These are phyloP conservation scores for Coreius guichenoti DNA, from an alignment of 2,797 vertebrate genomes.

Conservation along the genomic window DNA sequence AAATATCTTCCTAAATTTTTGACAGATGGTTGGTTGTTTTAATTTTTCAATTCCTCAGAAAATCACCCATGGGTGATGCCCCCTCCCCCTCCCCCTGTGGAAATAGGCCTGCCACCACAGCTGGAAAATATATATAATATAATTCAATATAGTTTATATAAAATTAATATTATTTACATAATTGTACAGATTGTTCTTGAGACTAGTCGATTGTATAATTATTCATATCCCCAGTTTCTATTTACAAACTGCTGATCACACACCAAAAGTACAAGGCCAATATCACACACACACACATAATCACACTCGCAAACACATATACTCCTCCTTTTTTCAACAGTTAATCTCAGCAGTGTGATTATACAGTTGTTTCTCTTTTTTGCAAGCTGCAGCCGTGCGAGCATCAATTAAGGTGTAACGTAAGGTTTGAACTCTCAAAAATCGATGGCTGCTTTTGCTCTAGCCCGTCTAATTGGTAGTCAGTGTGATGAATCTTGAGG, in stretches of 20 bases:
- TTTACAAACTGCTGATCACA: not conserved
- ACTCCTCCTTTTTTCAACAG: constrained; percentile 15
- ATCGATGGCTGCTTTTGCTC: constrained; percentile 70
- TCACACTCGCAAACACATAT: not conserved
- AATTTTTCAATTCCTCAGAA: too few species aligned
- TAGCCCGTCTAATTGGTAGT: constrained; percentile 55
- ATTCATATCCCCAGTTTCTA: not conserved
- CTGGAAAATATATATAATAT: too few species aligned
- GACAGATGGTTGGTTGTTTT: too few species aligned
- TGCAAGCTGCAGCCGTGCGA: constrained; percentile 39
- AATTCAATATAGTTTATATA: not conserved
- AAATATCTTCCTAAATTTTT: too few species aligned
- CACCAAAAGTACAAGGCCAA: constrained; percentile 19
- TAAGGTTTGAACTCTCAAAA: constrained; percentile 68
- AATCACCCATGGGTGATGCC: too few species aligned
- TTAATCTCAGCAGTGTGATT: constrained; percentile 42
- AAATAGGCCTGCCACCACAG: too few species aligned
- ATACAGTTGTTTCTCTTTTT: constrained; percentile 37
- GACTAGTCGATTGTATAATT: not conserved
- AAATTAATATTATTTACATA: not conserved
- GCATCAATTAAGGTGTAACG: constrained; percentile 62
- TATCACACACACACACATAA: not conserved
- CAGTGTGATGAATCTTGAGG: constrained; percentile 66
- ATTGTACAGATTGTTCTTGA: not conserved
- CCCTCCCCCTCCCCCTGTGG: too few species aligned